Percentiles rank a stretch among this genome's conserved stretches.
These are phyloP conservation scores for Acromyrmex echinatior DNA, from an alignment of 1,140 invertebrate species.

Conservation along the genomic window DNA sequence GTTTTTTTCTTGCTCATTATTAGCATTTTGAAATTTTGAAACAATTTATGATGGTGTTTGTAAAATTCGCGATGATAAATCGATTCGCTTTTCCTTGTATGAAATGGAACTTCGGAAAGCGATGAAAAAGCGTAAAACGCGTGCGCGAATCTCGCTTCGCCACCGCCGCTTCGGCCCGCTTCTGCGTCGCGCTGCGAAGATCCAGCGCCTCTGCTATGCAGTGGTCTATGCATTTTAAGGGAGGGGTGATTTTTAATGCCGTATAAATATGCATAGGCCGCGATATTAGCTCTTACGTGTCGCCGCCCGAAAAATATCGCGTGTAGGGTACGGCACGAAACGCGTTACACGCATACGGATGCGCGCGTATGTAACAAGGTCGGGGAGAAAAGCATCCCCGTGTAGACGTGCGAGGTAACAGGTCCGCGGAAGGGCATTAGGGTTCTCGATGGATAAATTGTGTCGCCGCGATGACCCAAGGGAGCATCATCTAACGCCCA, in stretches of 20 bases:
- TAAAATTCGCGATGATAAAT: conserved; percentile 29
- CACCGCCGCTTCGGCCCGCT: conserved; percentile 41
- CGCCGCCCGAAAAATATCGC: conserved; percentile 82
- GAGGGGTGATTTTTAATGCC: conserved; percentile 86
- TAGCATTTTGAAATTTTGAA: not conserved
- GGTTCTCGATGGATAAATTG: conserved; percentile 86
- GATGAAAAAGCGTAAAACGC: conserved; percentile 48
- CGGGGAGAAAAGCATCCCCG: conserved; percentile 71
- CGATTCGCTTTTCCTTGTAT: conserved; percentile 27
- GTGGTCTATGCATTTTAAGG: conserved; percentile 85
- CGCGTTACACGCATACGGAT: conserved; percentile 17
- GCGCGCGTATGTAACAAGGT: conserved; percentile 26
- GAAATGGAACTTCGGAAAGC: conserved; percentile 26
- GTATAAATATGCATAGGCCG: conserved; percentile 86
- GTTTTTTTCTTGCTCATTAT: not conserved
- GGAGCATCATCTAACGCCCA: conserved; percentile 86
- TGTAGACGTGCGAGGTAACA: conserved; percentile 62
- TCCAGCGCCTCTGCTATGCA: conserved; percentile 79
- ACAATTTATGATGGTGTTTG: not conserved
- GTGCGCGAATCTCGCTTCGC: conserved; percentile 45
- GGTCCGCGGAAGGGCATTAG: conserved; percentile 71
- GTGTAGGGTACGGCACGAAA: conserved; percentile 68
- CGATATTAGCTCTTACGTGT: conserved; percentile 86
- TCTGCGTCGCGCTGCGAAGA: conserved; percentile 70
- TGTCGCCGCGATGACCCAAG: conserved; percentile 84